Evolutionary conservation across 2,797 vertebrate species (phyloP).

Genomic region (Leptodon cayanensis): DNA sequence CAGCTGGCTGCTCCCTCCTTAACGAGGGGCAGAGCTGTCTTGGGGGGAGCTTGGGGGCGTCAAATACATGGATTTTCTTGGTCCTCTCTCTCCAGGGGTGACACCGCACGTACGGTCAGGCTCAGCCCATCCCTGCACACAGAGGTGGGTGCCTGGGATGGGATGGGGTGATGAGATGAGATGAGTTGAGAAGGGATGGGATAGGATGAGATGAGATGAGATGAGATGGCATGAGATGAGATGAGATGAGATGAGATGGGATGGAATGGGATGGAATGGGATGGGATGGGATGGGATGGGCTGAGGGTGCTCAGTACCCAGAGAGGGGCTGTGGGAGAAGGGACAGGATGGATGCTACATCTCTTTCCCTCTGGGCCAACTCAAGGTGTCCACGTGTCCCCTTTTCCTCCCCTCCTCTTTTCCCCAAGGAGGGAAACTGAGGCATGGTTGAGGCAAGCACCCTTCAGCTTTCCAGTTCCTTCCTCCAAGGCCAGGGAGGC

Average conservation of each 20-base stretch:
- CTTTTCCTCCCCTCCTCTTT: background rate
- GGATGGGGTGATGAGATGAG: background rate
- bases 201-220: background rate
- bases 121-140: background rate
- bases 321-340: background rate
- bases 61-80: background rate
- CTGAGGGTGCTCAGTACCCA: background rate
- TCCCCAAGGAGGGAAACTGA: background rate
- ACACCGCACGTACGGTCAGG: fast-evolving
- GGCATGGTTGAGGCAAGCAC: fast-evolving
- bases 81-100: background rate
- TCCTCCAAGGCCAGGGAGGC: background rate
- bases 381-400: background rate
- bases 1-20: background rate
- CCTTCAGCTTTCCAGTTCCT: background rate
- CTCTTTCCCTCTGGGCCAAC: background rate
- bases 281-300: too few species aligned
- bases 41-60: too few species aligned
- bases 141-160: background rate
- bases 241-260: too few species aligned
- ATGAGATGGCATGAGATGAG: too few species aligned
- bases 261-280: too few species aligned
- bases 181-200: too few species aligned
- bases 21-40: background rate
- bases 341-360: background rate